These are phyloP conservation scores for Ips typographus DNA, from an alignment of 1,140 invertebrate genomes.

Conservation along the genomic window DNA sequence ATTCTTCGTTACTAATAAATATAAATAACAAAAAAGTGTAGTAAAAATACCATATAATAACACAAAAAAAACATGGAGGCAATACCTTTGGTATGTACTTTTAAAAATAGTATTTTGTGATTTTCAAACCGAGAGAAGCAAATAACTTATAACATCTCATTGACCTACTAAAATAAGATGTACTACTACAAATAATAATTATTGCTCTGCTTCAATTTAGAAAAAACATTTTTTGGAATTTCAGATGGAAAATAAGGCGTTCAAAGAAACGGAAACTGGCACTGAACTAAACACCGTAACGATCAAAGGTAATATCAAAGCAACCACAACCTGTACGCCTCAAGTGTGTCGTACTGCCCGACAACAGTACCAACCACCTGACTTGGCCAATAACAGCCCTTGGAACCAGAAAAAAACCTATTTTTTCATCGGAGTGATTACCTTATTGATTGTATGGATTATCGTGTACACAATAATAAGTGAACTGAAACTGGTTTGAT, in stretches of 20 bases:
- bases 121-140: too few relatives aligned
- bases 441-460: slow-evolving; percentile 55
- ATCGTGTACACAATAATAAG: slow-evolving; percentile 51
- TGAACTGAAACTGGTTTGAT: slow-evolving; percentile 35
- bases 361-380: slow-evolving; percentile 44
- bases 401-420: slow-evolving; percentile 57
- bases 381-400: slow-evolving; percentile 54
- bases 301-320: slow-evolving; percentile 28
- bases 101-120: too few relatives aligned
- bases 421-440: slow-evolving; percentile 54
- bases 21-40: too few relatives aligned
- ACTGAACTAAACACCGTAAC: slow-evolving; percentile 41
- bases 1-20: too few relatives aligned
- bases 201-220: too few relatives aligned
- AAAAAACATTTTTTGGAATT: slow-evolving; percentile 13
- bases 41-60: too few relatives aligned
- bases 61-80: too few relatives aligned
- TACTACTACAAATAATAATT: too few relatives aligned
- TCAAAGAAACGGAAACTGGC: slow-evolving; percentile 38
- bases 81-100: too few relatives aligned
- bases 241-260: slow-evolving; percentile 43
- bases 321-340: slow-evolving; percentile 43
- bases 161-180: too few relatives aligned
- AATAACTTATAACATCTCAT: too few relatives aligned
- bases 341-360: slow-evolving; percentile 47